Evolutionary conservation across 2,797 vertebrate genomes (phyloP).

Genomic region (Chloroceryle inda): DNA sequence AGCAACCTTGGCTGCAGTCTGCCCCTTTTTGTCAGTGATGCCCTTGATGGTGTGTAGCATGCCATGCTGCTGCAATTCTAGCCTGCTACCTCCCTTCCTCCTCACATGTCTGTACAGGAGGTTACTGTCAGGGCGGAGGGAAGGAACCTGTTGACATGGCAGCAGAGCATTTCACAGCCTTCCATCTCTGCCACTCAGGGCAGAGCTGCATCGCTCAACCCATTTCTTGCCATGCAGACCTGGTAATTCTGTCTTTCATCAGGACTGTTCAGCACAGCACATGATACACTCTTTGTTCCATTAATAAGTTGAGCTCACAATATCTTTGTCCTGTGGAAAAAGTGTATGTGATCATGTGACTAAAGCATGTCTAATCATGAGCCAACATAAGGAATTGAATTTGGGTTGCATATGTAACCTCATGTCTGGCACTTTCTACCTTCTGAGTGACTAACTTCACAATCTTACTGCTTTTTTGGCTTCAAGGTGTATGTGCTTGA

Average conservation of each 20-base stretch:
- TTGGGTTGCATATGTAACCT: slow-evolving; percentile 11
- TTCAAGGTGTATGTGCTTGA: neutral
- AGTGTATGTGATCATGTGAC: neutral
- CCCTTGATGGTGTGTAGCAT: neutral
- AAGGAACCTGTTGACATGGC: neutral
- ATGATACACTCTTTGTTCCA: neutral
- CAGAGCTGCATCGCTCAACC: neutral
- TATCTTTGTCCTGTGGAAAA: neutral
- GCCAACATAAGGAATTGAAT: neutral
- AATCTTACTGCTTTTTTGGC: neutral
- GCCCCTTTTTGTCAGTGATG: neutral
- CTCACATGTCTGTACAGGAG: neutral
- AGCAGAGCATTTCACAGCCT: neutral
- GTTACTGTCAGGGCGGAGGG: rapidly evolving
- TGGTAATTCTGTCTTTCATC: neutral
- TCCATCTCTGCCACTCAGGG: neutral
- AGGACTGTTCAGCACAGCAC: neutral
- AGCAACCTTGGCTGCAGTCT: neutral
- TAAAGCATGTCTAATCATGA: slow-evolving; percentile 25
- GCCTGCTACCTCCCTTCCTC: neutral
- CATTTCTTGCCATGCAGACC: neutral
- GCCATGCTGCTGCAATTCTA: neutral
- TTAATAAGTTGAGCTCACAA: neutral
- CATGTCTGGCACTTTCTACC: neutral
- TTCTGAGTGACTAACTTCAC: slow-evolving; percentile 14